phyloP scores from a whole-genome alignment of 2,797 vertebrate genomes.

The Rhodeus uyekii region DNA sequence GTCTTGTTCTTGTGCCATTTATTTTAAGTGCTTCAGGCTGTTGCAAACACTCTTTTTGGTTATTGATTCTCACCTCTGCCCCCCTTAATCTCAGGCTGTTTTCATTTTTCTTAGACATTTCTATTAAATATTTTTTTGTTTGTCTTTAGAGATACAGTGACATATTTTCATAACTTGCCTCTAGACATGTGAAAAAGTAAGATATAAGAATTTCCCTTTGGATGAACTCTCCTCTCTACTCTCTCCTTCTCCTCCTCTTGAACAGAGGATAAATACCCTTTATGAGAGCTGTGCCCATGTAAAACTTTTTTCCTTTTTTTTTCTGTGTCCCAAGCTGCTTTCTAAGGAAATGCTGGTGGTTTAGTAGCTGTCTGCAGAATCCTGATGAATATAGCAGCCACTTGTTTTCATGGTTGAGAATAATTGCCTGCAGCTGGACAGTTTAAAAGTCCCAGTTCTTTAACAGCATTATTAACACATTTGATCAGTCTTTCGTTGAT shows the following conservation, averaged over 20 bases:
- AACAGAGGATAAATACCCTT: constrained; percentile 17
- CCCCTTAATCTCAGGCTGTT: background rate
- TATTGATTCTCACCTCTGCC: background rate
- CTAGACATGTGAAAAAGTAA: background rate
- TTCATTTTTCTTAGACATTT: background rate
- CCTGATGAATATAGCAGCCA: constrained; percentile 5
- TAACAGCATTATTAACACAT: background rate
- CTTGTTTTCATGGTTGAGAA: constrained; percentile 22
- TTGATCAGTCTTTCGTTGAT: background rate
- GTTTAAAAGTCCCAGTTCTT: constrained; percentile 5
- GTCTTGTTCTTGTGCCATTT: constrained; percentile 15
- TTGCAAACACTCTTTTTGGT: background rate
- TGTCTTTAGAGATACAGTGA: background rate
- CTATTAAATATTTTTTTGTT: constrained; percentile 4
- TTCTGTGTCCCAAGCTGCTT: background rate
- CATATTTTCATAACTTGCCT: background rate
- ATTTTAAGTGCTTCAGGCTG: background rate
- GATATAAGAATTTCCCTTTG: constrained; percentile 14
- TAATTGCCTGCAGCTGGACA: background rate
- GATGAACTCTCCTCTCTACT: background rate
- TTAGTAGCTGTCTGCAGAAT: constrained; percentile 10
- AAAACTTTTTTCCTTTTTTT: background rate
- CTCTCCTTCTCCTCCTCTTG: background rate
- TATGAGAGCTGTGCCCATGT: constrained; percentile 15
- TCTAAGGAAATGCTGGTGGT: constrained; percentile 21